A percentile compares a stretch with the other conserved stretches of the same genome.
phyloP scores from a whole-genome alignment of 2,113 vertebrate species.

The Indicator indicator region DNA sequence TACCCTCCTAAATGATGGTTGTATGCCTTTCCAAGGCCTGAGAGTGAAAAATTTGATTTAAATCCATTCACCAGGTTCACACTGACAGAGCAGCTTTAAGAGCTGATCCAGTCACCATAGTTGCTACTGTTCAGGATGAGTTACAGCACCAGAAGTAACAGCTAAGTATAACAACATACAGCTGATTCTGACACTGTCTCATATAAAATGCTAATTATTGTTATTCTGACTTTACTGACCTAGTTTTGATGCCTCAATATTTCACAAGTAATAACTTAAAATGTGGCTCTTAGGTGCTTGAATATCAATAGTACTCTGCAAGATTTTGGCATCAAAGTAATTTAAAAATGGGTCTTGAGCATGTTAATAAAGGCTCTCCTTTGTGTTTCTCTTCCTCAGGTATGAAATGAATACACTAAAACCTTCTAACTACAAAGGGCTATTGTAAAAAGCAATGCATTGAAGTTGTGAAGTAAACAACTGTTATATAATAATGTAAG shows the following conservation, averaged over 20 bases:
- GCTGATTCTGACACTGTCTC: background rate
- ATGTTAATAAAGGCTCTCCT: background rate
- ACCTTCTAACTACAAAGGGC: background rate
- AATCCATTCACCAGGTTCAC: background rate
- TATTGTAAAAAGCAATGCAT: background rate
- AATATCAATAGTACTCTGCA: background rate
- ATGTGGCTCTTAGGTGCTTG: background rate
- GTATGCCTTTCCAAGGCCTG: background rate
- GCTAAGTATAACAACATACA: background rate
- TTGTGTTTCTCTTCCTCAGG: background rate
- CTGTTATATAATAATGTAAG: background rate
- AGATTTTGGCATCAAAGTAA: background rate
- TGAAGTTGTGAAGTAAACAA: background rate
- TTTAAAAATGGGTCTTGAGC: background rate
- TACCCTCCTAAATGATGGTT: background rate
- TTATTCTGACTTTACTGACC: background rate
- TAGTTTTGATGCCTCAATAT: background rate
- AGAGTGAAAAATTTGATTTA: background rate
- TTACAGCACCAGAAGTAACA: background rate
- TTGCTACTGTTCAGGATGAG: background rate
- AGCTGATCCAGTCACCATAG: background rate
- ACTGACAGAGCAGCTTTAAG: background rate
- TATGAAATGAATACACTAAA: background rate
- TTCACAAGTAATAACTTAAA: slow-evolving; percentile 15
- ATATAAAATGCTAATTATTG: background rate